Evolutionary conservation across 1,140 invertebrate species (phyloP), one percentile per base, ranked within the genome.

Genomic region (Aphelenchoides fujianensis): DNA sequence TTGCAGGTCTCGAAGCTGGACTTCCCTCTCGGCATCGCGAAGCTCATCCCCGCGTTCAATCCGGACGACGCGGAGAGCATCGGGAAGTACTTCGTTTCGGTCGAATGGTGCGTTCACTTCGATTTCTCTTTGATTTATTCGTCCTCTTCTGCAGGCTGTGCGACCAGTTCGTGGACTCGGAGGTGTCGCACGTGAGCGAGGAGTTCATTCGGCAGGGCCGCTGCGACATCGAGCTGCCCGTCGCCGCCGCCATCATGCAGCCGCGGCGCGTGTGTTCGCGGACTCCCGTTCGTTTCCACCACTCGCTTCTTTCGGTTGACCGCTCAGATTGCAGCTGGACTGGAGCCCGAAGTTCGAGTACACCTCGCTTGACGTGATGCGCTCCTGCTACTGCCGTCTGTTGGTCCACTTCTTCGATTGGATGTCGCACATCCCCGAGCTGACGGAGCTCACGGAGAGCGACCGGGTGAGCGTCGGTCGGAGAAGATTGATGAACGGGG

Each of bases 341-440:
- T 66, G 63, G 63, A 12, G n/a, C n/a, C 63, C 63, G 16, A 66
- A 66, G 31, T 66, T 66, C 7, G 63, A 66, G 63, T 66, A 66
- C 3, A 66, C 63, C 1, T 66, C 63, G 2, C 16, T 66, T 1
- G 12, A 16, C 12, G 36, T 66, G 12, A 66, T 66, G 63, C 31
- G 63, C n/a, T 30, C 63, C 1, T 66, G 63, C 32, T 72, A 72
- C 53, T 76, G 72, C 48, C 71, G 71, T 0, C 12, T 72, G 16
- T 36, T 72, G 30, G 71, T 76, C 30, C 71, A 72, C 30, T 72
- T 67, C 61, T 72, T 72, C 16, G 71, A 72, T 31, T 72, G 71
- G 71, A 23, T 75, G 52, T 28, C 19, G 27, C 71, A 72, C 71
- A 75, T 72, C 16, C 71, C 71, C 53, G 71, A 72, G 34, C 3